These are phyloP conservation scores for Erebia epiphron DNA, from an alignment of 2,888 invertebrate species.

Conservation along the genomic window DNA sequence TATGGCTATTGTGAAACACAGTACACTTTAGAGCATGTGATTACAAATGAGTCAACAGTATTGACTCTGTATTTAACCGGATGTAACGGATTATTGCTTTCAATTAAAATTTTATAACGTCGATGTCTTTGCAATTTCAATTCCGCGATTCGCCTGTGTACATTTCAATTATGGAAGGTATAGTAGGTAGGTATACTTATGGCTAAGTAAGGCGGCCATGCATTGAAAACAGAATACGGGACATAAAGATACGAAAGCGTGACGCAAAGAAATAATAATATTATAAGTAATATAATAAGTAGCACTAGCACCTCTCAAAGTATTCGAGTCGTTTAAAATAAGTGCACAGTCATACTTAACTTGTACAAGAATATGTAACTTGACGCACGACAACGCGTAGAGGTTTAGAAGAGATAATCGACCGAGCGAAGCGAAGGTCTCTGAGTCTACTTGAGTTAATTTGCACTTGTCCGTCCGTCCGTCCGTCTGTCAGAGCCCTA, in stretches of 20 bases:
- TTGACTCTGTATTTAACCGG: neutral
- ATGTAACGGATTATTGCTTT: conserved; percentile 21
- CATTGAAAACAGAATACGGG: neutral
- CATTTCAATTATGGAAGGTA: conserved; percentile 13
- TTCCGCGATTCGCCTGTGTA: conserved; percentile 17
- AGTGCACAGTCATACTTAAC: too few relatives aligned
- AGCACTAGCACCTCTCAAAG: too few relatives aligned
- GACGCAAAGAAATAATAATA: neutral
- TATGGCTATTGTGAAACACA: neutral
- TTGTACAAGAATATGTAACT: too few relatives aligned
- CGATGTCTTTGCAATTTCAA: conserved; percentile 22
- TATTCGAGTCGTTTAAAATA: too few relatives aligned
- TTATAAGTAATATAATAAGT: too few relatives aligned
- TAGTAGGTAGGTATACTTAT: neutral
- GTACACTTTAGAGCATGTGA: neutral
- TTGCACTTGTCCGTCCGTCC: too few relatives aligned
- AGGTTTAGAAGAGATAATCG: too few relatives aligned
- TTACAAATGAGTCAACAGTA: conserved; percentile 20
- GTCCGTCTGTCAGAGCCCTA: too few relatives aligned
- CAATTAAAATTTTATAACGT: conserved; percentile 11
- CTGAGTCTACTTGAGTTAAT: too few relatives aligned
- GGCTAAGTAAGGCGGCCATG: conserved; percentile 6
- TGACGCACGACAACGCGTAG: too few relatives aligned
- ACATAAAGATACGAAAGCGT: conserved; percentile 8
- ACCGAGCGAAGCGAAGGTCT: too few relatives aligned